Conservation (phyloP, 2,113 vertebrate species). For the Dicerorhinus sumatrensis region DNA sequence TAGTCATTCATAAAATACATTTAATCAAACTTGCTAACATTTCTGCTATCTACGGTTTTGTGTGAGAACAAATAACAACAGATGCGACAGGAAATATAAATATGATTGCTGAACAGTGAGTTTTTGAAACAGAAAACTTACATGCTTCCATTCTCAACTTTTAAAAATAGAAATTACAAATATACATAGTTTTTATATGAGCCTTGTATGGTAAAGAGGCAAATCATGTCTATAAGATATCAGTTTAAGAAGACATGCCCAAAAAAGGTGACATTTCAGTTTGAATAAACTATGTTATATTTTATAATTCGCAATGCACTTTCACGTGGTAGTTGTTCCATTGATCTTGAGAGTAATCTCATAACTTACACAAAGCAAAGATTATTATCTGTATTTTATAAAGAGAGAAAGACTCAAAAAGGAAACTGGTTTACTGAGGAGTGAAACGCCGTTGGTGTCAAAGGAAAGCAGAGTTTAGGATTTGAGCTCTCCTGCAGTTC, state of each 20-base stretch:
- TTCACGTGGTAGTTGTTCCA: neutral
- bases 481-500: neutral
- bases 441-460: neutral
- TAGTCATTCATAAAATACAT: neutral
- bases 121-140: neutral
- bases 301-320: neutral
- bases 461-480: neutral
- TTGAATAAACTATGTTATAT: neutral
- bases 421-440: neutral
- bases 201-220: neutral
- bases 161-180: neutral
- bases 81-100: neutral
- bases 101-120: neutral
- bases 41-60: neutral
- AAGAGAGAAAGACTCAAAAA: neutral
- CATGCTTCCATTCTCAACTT: neutral
- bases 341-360: neutral
- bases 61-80: neutral
- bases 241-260: neutral
- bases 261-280: neutral
- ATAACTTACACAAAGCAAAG: neutral
- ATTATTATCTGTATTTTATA: neutral
- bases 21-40: neutral
- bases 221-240: neutral
- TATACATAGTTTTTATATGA: neutral